Conservation (phyloP, 1,140 invertebrate genomes). For the Hyles euphorbiae region DNA sequence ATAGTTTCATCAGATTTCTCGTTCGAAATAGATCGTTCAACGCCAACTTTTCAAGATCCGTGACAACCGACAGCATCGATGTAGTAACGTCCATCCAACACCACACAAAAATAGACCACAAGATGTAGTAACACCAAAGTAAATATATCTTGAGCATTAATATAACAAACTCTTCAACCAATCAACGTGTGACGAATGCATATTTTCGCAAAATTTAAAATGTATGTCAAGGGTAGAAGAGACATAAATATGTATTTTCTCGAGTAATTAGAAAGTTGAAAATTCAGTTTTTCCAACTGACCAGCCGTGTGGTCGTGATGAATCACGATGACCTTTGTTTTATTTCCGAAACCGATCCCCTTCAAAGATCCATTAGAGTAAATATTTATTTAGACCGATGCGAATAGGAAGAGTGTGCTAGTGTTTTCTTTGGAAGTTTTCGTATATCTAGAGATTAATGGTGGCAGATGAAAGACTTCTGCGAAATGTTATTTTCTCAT, state of each 20-base stretch:
- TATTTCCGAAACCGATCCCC: constrained; percentile 15
- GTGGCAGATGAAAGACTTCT: too few species aligned
- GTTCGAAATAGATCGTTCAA: background rate
- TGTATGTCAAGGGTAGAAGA: constrained; percentile 42
- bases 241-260: constrained; percentile 5
- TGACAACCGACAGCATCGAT: constrained; percentile 10
- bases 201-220: constrained; percentile 28
- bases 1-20: too few species aligned
- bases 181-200: constrained; percentile 3
- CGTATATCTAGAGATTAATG: constrained; percentile 5
- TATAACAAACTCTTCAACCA: too few species aligned
- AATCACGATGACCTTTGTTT: constrained; percentile 10
- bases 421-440: constrained; percentile 35
- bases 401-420: constrained; percentile 23
- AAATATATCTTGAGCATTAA: too few species aligned
- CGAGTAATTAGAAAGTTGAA: constrained; percentile 1
- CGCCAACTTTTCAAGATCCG: background rate
- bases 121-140: constrained; percentile 6
- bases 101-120: constrained; percentile 1
- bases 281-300: background rate
- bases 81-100: background rate
- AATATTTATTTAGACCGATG: constrained; percentile 22
- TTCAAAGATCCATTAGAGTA: constrained; percentile 12
- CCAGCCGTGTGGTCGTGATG: background rate
- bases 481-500: too few species aligned